Evolutionary conservation across 2,797 vertebrate genomes (phyloP).

Genomic region (Megaceryle alcyon): DNA sequence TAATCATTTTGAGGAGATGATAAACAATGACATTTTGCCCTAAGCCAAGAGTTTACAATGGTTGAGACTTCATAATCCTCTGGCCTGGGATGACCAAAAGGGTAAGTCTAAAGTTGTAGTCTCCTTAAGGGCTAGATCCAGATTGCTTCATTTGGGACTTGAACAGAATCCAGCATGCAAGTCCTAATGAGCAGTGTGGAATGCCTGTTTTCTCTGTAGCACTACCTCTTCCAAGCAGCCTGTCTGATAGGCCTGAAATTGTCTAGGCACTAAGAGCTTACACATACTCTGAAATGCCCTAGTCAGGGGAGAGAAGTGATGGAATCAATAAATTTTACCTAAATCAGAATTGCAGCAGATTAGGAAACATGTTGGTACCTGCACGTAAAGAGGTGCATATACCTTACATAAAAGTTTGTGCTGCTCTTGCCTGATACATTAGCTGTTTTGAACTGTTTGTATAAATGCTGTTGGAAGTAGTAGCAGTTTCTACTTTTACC

Average conservation of each 20-base stretch:
- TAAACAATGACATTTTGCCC: slow-evolving; percentile 56
- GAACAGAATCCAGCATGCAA: not conserved
- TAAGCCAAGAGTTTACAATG: slow-evolving; percentile 50
- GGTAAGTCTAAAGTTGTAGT: slow-evolving; percentile 62
- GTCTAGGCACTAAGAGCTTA: not conserved
- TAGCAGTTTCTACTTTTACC: not conserved
- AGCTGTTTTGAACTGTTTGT: not conserved
- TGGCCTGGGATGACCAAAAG: slow-evolving; percentile 56
- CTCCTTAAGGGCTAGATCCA: slow-evolving; percentile 8
- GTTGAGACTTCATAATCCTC: slow-evolving; percentile 51
- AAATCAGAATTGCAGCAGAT: not conserved
- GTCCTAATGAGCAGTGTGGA: not conserved
- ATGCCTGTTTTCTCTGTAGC: not conserved
- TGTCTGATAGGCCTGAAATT: not conserved
- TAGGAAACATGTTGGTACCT: not conserved
- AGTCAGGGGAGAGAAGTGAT: not conserved
- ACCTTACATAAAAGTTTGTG: not conserved
- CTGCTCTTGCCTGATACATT: not conserved
- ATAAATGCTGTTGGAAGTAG: not conserved
- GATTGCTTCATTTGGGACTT: not conserved
- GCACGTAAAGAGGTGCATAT: not conserved
- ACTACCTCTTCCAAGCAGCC: not conserved
- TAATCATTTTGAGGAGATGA: slow-evolving; percentile 61
- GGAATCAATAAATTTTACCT: not conserved
- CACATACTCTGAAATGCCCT: not conserved